Percentiles rank a stretch among this genome's conserved stretches.
phyloP scores from a whole-genome alignment of 2,797 vertebrate species.

The Rhinoraja longicauda region DNA sequence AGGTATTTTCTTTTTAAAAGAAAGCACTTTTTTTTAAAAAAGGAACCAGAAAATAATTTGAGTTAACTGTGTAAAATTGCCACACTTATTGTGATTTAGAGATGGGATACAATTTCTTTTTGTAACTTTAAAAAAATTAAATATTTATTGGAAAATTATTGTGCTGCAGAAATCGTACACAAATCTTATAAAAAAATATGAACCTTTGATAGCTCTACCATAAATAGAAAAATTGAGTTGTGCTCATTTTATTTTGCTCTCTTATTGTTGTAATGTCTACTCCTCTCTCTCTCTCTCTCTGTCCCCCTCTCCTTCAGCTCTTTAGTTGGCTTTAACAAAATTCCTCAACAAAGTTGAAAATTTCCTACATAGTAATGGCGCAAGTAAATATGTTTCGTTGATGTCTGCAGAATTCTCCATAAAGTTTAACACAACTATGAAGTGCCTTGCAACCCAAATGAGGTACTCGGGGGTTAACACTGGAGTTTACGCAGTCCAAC shows the following conservation, averaged over 20 bases:
- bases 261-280: neutral
- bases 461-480: constrained; percentile 47
- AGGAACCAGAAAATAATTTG: constrained; percentile 32
- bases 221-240: constrained; percentile 19
- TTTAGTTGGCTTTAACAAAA: constrained; percentile 39
- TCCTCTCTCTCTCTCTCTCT: constrained; percentile 49
- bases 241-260: neutral
- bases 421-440: constrained; percentile 7
- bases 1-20: neutral
- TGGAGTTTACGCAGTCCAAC: neutral
- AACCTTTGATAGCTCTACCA: constrained; percentile 7
- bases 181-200: constrained; percentile 8
- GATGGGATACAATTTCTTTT: constrained; percentile 30
- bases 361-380: neutral
- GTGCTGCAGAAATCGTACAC: constrained; percentile 8
- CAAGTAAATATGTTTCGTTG: constrained; percentile 44
- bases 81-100: constrained; percentile 26
- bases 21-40: neutral
- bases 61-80: neutral
- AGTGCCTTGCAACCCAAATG: constrained; percentile 49
- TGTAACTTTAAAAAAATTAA: constrained; percentile 21
- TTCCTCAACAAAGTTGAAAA: constrained; percentile 31
- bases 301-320: constrained; percentile 44
- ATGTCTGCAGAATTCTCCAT: constrained; percentile 48
- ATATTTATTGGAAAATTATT: constrained; percentile 12